Conservation (phyloP, 2,888 invertebrate species). For the Allolobophora icterica region DNA sequence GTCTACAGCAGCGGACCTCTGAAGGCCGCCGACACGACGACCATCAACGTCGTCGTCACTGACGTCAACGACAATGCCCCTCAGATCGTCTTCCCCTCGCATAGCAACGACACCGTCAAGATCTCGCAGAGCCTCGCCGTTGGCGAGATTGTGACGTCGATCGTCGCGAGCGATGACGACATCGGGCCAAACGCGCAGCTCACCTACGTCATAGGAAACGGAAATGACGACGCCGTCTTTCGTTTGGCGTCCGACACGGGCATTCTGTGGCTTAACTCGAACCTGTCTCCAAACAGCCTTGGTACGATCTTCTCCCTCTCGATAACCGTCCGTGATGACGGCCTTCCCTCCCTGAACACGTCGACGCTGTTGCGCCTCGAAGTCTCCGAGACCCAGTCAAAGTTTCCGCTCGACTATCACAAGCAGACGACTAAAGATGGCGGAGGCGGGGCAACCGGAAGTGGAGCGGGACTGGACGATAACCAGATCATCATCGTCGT, state of each 20-base stretch:
- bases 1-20: conserved; percentile 33
- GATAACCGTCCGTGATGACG: background rate
- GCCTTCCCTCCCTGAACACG: background rate
- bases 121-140: conserved; percentile 4
- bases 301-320: conserved; percentile 8
- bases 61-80: conserved; percentile 45
- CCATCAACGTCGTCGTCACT: conserved; percentile 32
- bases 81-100: conserved; percentile 39
- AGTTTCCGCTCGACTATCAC: background rate
- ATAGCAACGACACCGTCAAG: conserved; percentile 26
- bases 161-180: conserved; percentile 43
- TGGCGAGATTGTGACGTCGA: conserved; percentile 29
- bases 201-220: conserved; percentile 36
- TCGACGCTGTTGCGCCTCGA: background rate
- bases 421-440: background rate
- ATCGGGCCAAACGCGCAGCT: conserved; percentile 42
- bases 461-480: conserved; percentile 4
- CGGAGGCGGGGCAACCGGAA: background rate
- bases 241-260: conserved; percentile 12
- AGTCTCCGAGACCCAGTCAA: background rate
- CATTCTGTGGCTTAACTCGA: background rate
- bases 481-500: conserved; percentile 30
- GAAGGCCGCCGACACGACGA: conserved; percentile 32
- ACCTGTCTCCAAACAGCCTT: background rate
- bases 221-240: conserved; percentile 30